Conservation (phyloP, 2,113 vertebrate species). For the Murina feae region DNA sequence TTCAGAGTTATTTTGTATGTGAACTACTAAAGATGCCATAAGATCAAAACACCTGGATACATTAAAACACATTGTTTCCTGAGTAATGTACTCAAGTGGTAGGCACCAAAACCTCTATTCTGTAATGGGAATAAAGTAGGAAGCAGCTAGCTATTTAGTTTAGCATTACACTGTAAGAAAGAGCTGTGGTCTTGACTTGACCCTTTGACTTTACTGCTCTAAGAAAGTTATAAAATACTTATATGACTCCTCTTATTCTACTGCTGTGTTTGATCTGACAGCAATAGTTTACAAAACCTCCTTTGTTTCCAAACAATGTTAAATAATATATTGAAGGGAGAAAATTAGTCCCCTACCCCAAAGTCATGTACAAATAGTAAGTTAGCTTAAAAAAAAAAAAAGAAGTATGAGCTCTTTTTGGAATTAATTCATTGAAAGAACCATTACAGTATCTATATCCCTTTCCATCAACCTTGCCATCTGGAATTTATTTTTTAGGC, state of each 20-base stretch:
- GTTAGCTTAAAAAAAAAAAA: slow-evolving; percentile 3
- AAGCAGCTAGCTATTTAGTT: background rate
- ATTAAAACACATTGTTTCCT: background rate
- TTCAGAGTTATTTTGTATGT: background rate
- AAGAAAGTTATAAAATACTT: slow-evolving; percentile 66
- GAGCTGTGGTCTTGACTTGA: slow-evolving; percentile 47
- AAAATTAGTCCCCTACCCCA: background rate
- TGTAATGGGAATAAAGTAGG: too few species aligned
- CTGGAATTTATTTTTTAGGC: slow-evolving; percentile 90
- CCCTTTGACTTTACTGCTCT: slow-evolving; percentile 21
- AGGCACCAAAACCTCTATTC: background rate
- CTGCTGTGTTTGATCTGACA: slow-evolving; percentile 65
- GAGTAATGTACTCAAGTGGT: background rate
- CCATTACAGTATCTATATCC: slow-evolving; percentile 75
- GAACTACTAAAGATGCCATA: background rate
- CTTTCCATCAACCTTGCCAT: slow-evolving; percentile 82
- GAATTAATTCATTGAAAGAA: slow-evolving; percentile 65
- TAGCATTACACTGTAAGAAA: background rate
- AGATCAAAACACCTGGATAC: background rate
- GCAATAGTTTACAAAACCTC: slow-evolving; percentile 39
- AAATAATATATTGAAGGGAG: slow-evolving; percentile 55
- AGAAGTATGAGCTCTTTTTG: slow-evolving; percentile 45
- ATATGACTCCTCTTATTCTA: slow-evolving; percentile 47
- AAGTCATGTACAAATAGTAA: slow-evolving; percentile 45
- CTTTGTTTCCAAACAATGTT: slow-evolving; percentile 42